Conservation (phyloP, 2,888 invertebrate species). For the Harpagoxenus sublaevis region DNA sequence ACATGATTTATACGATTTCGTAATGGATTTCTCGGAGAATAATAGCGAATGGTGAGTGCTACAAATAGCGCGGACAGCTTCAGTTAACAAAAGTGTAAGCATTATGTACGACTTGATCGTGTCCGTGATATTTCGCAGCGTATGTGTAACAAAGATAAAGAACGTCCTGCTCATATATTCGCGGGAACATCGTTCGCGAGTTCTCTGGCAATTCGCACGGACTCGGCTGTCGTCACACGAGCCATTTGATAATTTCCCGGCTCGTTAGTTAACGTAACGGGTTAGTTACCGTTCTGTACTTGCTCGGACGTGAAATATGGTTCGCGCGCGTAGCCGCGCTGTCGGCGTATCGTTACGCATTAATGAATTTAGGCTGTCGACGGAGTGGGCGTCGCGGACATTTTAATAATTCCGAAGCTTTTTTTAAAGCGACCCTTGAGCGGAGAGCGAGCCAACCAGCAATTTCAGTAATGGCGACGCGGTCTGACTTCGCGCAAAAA, state of each 20-base stretch:
- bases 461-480: constrained; percentile 68
- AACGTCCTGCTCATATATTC: constrained; percentile 29
- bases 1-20: background rate
- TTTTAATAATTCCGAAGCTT: constrained; percentile 64
- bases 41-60: background rate
- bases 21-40: constrained; percentile 16
- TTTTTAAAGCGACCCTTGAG: constrained; percentile 34
- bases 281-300: constrained; percentile 44
- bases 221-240: constrained; percentile 52
- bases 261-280: constrained; percentile 69
- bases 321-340: constrained; percentile 35
- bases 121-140: constrained; percentile 24
- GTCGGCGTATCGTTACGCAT: constrained; percentile 46
- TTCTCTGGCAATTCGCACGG: constrained; percentile 51
- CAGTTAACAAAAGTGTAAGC: constrained; percentile 31
- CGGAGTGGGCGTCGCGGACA: constrained; percentile 1
- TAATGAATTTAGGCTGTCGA: constrained; percentile 42
- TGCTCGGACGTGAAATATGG: constrained; percentile 48
- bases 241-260: constrained; percentile 67
- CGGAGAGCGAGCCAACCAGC: constrained; percentile 23
- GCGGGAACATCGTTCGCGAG: constrained; percentile 50
- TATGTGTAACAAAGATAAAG: constrained; percentile 27
- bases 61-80: constrained; percentile 5
- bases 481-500: constrained; percentile 45
- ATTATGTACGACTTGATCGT: constrained; percentile 42